Evolutionary conservation across 2,113 vertebrate genomes (phyloP), one percentile per base, ranked within the genome.

Genomic region (Ancistrus triradiatus): DNA sequence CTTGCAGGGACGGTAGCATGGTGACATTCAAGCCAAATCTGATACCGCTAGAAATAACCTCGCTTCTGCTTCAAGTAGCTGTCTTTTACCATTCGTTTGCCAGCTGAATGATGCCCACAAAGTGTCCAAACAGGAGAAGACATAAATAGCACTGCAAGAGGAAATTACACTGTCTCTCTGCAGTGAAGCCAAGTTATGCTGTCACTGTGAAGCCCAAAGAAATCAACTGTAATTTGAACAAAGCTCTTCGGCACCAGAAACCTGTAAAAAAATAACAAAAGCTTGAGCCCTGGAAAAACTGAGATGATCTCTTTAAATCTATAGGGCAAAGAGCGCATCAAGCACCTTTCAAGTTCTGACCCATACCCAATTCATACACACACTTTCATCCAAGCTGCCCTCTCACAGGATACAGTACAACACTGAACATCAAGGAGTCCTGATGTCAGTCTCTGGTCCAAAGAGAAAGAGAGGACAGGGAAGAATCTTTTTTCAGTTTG

Each of bases 121-220:
- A 56, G 33, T 33, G 31, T 48, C 40, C 44, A 40, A 68, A 44
- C 51, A 22, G 52, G 28, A 68, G 50, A 25, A 35, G 17, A 25
- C 13, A 31, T 22, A 44, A 48, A 68, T 61, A 51, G 44, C 24
- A 40, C 57, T 25, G 67, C 31, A 24, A 50, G 47, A 47, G 58
- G 49, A 58, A 57, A 72, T 58, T 67, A 42, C 28, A 49, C 64
- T 62, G 62, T 65, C 42, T 62, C 63, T 56, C 17, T 43, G 59
- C 59, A 52, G 44, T 67, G 51, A 72, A 19, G 46, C 59, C 17
- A 55, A 67, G 47, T 72, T 59, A 51, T 58, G 37, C 46, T 58
- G 59, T 72, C 59, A 63, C n/a, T 43, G 59, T 28, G 13, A 28
- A 56, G 59, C 53, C 50, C 59, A 57, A 49, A 63, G 31, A 67